These are phyloP conservation scores for Diphyllodes magnificus DNA, from an alignment of 2,113 vertebrate species.

Conservation along the genomic window DNA sequence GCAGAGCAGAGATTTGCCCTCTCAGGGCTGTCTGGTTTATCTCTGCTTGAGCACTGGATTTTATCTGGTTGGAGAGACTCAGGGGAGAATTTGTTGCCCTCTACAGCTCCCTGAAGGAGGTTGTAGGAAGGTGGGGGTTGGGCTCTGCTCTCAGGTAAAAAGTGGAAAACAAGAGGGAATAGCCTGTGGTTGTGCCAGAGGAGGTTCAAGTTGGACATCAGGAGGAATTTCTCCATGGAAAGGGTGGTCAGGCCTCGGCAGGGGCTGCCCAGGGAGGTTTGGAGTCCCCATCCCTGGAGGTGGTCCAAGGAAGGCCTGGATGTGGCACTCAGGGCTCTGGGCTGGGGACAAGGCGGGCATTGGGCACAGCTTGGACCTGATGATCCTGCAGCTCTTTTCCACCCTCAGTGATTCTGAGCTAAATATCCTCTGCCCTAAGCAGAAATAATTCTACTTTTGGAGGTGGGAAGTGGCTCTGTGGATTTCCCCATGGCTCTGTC, in stretches of 20 bases:
- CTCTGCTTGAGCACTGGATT: background rate
- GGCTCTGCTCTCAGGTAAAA: background rate
- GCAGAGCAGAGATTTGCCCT: background rate
- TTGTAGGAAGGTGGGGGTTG: background rate
- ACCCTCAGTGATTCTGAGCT: too few relatives aligned
- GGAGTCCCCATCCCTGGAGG: background rate
- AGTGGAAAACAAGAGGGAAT: background rate
- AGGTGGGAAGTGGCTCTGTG: background rate
- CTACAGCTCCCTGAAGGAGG: background rate
- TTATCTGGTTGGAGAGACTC: background rate
- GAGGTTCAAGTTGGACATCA: background rate
- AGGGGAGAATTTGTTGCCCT: too few relatives aligned
- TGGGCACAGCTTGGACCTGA: fast-evolving
- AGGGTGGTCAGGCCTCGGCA: fast-evolving
- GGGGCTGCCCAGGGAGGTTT: background rate
- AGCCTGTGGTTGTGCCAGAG: background rate
- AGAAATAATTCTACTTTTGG: background rate
- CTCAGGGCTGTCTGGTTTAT: background rate
- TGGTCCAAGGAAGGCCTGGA: background rate
- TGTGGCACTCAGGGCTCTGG: background rate
- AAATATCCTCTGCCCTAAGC: background rate
- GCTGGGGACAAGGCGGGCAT: background rate
- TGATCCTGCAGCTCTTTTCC: too few relatives aligned
- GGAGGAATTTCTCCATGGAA: background rate
- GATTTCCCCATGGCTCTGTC: background rate